Conservation (phyloP, 2,888 invertebrate genomes). For the Plagiodera versicolora region DNA sequence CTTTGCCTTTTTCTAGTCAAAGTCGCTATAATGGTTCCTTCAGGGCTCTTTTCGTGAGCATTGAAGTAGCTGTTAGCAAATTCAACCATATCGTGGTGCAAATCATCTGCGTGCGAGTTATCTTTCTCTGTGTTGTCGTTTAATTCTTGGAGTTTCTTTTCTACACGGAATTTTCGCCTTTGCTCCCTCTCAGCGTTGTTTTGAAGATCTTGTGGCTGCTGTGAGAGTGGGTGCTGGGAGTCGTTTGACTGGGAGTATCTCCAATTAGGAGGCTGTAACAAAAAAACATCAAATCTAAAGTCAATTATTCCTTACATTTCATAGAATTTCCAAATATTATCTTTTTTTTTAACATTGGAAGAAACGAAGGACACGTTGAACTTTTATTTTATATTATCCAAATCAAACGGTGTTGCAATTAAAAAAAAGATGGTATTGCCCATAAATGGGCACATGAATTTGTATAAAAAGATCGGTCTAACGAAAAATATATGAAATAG, state of each 20-base stretch:
- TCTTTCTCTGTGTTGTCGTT: slow-evolving; percentile 65
- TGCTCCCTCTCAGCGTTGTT: slow-evolving; percentile 70
- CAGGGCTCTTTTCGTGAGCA: slow-evolving; percentile 81
- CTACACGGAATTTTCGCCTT: slow-evolving; percentile 81
- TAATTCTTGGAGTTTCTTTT: slow-evolving; percentile 81
- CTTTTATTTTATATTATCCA: no score
- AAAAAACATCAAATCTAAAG: no score
- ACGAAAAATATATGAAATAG: no score
- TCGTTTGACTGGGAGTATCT: slow-evolving; percentile 39
- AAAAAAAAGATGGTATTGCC: no score
- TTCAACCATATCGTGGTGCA: slow-evolving; percentile 80
- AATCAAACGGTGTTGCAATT: no score
- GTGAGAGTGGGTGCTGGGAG: slow-evolving; percentile 21
- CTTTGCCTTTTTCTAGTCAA: slow-evolving; percentile 78
- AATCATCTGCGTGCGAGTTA: slow-evolving; percentile 59
- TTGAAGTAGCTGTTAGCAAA: slow-evolving; percentile 95
- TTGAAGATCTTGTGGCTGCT: slow-evolving; percentile 40
- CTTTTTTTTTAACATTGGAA: no score
- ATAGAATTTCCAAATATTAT: not conserved
- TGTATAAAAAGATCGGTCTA: no score
- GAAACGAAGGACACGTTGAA: no score
- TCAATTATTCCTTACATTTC: no score
- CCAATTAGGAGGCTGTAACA: slow-evolving; percentile 49
- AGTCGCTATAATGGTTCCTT: slow-evolving; percentile 87
- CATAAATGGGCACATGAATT: no score